Evolutionary conservation across 2,797 vertebrate species (phyloP).

Genomic region (Parotocinclus haroldoi): DNA sequence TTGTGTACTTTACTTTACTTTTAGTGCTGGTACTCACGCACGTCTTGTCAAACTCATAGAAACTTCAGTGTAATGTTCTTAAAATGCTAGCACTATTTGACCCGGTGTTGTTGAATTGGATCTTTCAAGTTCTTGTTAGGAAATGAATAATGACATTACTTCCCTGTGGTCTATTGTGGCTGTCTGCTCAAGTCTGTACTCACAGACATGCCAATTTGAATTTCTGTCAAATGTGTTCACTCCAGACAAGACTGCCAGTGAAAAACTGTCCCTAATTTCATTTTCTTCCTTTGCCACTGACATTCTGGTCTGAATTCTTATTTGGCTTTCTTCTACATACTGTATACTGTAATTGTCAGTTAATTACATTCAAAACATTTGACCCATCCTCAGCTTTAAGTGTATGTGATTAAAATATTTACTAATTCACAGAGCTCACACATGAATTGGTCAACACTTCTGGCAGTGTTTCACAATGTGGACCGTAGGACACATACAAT

Average conservation of each 20-base stretch:
- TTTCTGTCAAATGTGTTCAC: conserved; percentile 39
- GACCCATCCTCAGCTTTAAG: too few relatives aligned
- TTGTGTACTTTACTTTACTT: too few relatives aligned
- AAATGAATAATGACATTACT: conserved; percentile 44
- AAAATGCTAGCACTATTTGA: background rate
- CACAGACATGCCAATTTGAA: conserved; percentile 40
- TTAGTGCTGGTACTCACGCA: too few relatives aligned
- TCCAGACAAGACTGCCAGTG: conserved; percentile 19
- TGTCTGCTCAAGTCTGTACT: conserved; percentile 34
- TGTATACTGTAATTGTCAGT: background rate
- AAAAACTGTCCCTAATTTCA: conserved; percentile 19
- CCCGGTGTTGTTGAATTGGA: conserved; percentile 35
- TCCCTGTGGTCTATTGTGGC: conserved; percentile 44
- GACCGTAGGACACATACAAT: too few relatives aligned
- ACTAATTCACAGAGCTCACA: too few relatives aligned
- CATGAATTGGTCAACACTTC: too few relatives aligned
- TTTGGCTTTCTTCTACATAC: background rate
- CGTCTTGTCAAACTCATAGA: too few relatives aligned
- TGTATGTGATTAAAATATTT: too few relatives aligned
- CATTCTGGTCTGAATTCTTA: conserved; percentile 4
- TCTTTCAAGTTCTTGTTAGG: conserved; percentile 31
- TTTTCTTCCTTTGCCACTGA: conserved; percentile 14
- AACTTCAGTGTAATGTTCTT: too few relatives aligned
- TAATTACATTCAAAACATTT: too few relatives aligned
- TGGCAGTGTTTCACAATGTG: too few relatives aligned